phyloP scores from a whole-genome alignment of 2,113 vertebrate genomes.

The Piaya cayana region DNA sequence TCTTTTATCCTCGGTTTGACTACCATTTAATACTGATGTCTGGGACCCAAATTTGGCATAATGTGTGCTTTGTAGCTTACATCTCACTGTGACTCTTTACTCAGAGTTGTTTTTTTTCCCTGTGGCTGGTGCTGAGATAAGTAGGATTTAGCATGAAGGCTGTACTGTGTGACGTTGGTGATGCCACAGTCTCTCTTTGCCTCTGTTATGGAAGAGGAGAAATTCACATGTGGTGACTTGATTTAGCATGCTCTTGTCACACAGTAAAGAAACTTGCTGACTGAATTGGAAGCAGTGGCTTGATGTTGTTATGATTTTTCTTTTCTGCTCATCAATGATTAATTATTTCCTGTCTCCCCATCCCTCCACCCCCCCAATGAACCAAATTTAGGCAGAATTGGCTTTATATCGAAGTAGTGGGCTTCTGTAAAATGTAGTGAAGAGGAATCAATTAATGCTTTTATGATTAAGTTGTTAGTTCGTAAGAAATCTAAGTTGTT shows the following conservation, averaged over 20 bases:
- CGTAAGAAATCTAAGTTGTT: not conserved
- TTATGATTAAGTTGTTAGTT: not conserved
- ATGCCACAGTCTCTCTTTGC: not conserved
- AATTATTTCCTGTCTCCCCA: not conserved
- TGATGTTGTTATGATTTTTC: not conserved
- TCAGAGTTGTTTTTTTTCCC: not conserved
- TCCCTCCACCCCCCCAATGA: not conserved
- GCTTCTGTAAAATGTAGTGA: not conserved
- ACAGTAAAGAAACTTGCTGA: not conserved
- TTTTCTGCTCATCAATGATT: not conserved
- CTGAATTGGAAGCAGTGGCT: not conserved
- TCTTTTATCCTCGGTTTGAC: not conserved
- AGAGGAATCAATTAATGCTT: not conserved
- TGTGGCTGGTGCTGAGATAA: not conserved
- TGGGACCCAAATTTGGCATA: not conserved
- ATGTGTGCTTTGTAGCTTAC: not conserved
- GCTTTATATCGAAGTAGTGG: not conserved
- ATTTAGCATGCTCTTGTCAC: not conserved
- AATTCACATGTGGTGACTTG: not conserved
- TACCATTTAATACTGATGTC: not conserved
- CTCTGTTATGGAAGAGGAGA: not conserved
- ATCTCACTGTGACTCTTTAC: not conserved
- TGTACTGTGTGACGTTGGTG: not conserved
- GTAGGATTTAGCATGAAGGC: not conserved
- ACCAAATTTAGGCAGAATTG: not conserved